phyloP scores from a whole-genome alignment of 2,888 invertebrate genomes.

The Eumerus sabulonum region DNA sequence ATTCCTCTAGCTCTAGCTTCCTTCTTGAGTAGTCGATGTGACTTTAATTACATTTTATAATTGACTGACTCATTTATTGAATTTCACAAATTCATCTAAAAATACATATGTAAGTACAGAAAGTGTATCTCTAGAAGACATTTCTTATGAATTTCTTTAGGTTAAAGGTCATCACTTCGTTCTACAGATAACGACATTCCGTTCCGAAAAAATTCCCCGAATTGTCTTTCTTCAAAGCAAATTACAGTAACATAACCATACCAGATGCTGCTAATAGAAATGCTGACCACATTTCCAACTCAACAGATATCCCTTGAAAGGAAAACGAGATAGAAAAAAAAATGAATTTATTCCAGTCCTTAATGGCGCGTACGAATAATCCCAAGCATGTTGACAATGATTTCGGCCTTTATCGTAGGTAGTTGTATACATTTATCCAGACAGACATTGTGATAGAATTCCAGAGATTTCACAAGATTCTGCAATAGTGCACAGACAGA shows the following conservation, averaged over 20 bases:
- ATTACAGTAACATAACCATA: conserved; percentile 15
- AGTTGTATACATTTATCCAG: too few relatives aligned
- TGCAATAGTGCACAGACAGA: too few relatives aligned
- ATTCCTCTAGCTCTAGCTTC: too few relatives aligned
- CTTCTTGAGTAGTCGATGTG: too few relatives aligned
- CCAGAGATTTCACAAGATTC: too few relatives aligned
- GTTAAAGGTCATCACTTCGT: conserved; percentile 21
- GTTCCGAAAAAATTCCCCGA: conserved; percentile 17
- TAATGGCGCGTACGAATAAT: not conserved
- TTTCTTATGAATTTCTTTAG: conserved; percentile 10
- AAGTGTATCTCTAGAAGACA: not conserved
- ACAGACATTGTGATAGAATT: too few relatives aligned
- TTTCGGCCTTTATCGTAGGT: not conserved
- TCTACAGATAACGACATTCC: too few relatives aligned
- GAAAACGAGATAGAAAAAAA: too few relatives aligned
- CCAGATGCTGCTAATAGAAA: conserved; percentile 26
- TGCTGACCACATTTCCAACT: conserved; percentile 12
- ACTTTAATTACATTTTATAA: too few relatives aligned
- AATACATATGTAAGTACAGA: too few relatives aligned
- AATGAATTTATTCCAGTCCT: not conserved
- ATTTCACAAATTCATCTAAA: too few relatives aligned
- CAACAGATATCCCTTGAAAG: conserved; percentile 22
- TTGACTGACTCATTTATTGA: too few relatives aligned
- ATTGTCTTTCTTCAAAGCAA: not conserved
- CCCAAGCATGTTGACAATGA: not conserved